Conservation (phyloP, 2,888 invertebrate genomes). For the Rhabditoides inermis region DNA sequence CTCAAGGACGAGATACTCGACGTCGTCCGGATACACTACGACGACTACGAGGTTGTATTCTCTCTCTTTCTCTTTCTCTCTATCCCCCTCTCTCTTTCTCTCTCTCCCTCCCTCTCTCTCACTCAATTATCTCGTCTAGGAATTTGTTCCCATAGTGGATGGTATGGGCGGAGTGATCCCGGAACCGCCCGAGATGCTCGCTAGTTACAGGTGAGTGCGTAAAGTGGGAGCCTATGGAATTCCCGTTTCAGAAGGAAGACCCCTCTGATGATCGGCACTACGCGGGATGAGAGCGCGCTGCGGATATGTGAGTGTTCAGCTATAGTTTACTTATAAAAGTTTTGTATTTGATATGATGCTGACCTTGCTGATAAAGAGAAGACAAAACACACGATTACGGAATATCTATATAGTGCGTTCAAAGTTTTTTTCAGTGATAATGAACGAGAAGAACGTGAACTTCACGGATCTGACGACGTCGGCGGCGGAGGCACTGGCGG, state of each 20-base stretch:
- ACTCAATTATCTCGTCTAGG: no score
- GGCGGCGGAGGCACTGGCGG: conserved; percentile 39
- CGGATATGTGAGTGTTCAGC: conserved; percentile 39
- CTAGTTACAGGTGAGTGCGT: no score
- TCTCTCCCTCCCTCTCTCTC: no score
- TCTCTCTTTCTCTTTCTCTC: no score
- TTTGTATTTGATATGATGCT: neutral
- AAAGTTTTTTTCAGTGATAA: conserved; percentile 44
- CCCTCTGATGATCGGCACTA: conserved; percentile 50
- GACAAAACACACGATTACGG: no score
- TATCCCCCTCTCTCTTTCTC: no score
- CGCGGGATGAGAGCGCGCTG: conserved; percentile 49
- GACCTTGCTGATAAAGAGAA: no score
- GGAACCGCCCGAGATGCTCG: conserved; percentile 42
- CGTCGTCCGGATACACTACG: conserved; percentile 30
- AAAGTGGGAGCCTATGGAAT: neutral
- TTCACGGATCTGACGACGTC: conserved; percentile 28
- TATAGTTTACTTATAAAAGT: no score
- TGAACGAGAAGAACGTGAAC: conserved; percentile 49
- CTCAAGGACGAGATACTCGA: conserved; percentile 46
- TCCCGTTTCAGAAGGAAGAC: conserved; percentile 27
- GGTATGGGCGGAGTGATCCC: conserved; percentile 48
- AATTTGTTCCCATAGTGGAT: conserved; percentile 51
- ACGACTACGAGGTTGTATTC: conserved; percentile 52
- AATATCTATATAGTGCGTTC: no score